These are phyloP conservation scores for Empis stercorea DNA, from an alignment of 2,888 invertebrate genomes.

Conservation along the genomic window DNA sequence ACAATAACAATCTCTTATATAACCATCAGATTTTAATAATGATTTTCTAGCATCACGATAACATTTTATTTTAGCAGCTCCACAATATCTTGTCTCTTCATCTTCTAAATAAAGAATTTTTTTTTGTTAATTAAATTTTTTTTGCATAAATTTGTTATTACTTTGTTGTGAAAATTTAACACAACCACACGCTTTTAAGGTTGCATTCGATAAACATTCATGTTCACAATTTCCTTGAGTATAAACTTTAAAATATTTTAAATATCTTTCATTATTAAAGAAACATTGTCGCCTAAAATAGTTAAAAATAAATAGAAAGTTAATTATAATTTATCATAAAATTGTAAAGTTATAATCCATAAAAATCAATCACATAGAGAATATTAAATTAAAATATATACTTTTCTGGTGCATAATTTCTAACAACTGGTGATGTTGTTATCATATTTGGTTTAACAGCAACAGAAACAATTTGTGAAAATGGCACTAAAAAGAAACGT, in stretches of 20 bases:
- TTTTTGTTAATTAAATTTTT: constrained; percentile 34
- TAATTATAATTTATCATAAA: no score
- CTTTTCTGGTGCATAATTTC: constrained; percentile 39
- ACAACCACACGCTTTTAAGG: constrained; percentile 48
- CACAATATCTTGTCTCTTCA: not conserved
- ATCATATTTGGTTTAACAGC: constrained; percentile 55
- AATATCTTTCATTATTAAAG: constrained; percentile 48
- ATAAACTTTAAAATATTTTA: constrained; percentile 52
- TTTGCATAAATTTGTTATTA: constrained; percentile 13
- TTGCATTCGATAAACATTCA: constrained; percentile 57
- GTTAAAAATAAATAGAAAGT: no score
- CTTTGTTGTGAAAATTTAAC: constrained; percentile 46
- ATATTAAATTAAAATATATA: not conserved
- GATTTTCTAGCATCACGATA: not conserved
- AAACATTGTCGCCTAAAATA: constrained; percentile 46
- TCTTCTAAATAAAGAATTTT: constrained; percentile 21
- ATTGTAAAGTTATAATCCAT: no score
- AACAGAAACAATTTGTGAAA: constrained; percentile 49
- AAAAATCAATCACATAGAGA: no score
- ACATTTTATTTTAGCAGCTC: not conserved
- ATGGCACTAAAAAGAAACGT: constrained; percentile 48
- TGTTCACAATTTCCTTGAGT: constrained; percentile 60
- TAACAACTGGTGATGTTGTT: constrained; percentile 49
- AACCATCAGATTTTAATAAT: constrained; percentile 1
- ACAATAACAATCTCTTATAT: constrained; percentile 39